These are phyloP conservation scores for Pollenia griseotomentosa DNA, from an alignment of 2,888 invertebrate genomes.

Conservation along the genomic window DNA sequence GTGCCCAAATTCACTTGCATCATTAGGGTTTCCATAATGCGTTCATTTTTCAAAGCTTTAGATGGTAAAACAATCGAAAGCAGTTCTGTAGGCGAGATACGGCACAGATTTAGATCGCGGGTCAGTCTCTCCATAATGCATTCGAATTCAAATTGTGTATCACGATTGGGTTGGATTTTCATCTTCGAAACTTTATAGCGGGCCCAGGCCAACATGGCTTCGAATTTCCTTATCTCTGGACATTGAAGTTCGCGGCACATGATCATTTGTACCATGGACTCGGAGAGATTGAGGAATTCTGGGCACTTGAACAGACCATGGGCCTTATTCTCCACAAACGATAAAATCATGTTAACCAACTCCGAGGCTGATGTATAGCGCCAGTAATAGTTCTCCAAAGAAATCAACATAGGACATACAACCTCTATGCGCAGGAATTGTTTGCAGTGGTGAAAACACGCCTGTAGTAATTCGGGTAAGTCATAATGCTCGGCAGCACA, in stretches of 20 bases:
- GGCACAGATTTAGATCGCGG: conserved; percentile 93
- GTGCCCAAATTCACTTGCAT: conserved; percentile 96
- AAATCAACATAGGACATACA: conserved; percentile 96
- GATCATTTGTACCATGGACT: conserved; percentile 97
- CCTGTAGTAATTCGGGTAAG: conserved; percentile 95
- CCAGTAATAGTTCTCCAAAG: conserved; percentile 97
- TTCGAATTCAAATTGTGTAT: conserved; percentile 94
- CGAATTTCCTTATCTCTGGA: conserved; percentile 95
- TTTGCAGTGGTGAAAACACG: conserved; percentile 97
- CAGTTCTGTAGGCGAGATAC: conserved; percentile 96
- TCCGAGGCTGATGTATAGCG: conserved; percentile 97
- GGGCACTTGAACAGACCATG: conserved; percentile 92
- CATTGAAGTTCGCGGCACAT: conserved; percentile 96
- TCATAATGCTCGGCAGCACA: conserved; percentile 98
- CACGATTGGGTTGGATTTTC: conserved; percentile 91
- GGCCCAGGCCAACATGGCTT: conserved; percentile 96
- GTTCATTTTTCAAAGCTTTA: conserved; percentile 96
- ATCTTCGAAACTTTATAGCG: conserved; percentile 89
- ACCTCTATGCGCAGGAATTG: conserved; percentile 96
- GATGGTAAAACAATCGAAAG: conserved; percentile 96
- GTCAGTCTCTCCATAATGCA: conserved; percentile 96
- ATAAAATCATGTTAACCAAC: conserved; percentile 96
- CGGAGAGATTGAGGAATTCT: conserved; percentile 94
- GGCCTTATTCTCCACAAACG: conserved; percentile 94
- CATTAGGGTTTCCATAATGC: conserved; percentile 96